A percentile compares a stretch with the other conserved stretches of the same genome.
phyloP scores from a whole-genome alignment of 2,888 invertebrate species.

The Empis livida region DNA sequence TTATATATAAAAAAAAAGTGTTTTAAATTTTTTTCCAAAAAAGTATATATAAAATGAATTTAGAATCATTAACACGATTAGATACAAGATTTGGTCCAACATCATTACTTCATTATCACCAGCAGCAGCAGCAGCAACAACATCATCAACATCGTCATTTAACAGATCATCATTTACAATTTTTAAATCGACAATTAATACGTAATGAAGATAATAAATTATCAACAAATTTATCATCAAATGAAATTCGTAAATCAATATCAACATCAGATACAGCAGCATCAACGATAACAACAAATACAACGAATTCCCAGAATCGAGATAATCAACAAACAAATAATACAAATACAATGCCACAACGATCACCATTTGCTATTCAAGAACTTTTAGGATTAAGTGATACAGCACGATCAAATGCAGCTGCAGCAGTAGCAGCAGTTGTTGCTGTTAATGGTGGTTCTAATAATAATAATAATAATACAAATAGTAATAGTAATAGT shows the following conservation, averaged over 20 bases:
- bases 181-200: background rate
- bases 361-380: conserved; percentile 37
- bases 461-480: conserved; percentile 4
- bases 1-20: no score
- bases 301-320: conserved; percentile 12
- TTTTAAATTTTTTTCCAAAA: no score
- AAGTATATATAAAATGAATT: conserved; percentile 21
- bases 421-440: conserved; percentile 13
- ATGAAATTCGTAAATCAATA: conserved; percentile 1
- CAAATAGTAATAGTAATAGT: background rate
- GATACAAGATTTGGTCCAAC: conserved; percentile 3
- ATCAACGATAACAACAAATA: conserved; percentile 13
- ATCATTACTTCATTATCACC: background rate
- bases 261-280: conserved; percentile 3
- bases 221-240: conserved; percentile 9
- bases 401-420: conserved; percentile 4
- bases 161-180: conserved; percentile 1
- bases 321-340: background rate
- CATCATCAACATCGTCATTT: background rate
- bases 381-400: conserved; percentile 32
- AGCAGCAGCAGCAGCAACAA: background rate
- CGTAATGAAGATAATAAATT: conserved; percentile 10
- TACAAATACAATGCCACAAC: conserved; percentile 30
- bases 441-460: conserved; percentile 13
- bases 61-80: conserved; percentile 16